These are phyloP conservation scores for Neoitamus cyanurus DNA, from an alignment of 2,888 invertebrate species.

Conservation along the genomic window DNA sequence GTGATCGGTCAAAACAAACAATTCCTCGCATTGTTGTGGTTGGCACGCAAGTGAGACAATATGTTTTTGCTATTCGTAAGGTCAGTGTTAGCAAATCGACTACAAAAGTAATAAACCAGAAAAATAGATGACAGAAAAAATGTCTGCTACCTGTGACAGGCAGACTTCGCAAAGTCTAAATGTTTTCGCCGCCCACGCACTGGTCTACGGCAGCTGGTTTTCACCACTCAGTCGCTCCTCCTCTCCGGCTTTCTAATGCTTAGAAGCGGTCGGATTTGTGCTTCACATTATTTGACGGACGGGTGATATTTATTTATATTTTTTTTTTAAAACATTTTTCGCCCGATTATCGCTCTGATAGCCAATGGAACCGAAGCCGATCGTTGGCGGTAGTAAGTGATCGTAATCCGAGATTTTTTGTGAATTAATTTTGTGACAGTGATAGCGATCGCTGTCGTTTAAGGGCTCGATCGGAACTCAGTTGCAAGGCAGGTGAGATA, in stretches of 20 bases:
- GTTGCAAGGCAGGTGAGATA: neutral
- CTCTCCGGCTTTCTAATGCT: neutral
- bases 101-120: neutral
- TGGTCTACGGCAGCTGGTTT: neutral
- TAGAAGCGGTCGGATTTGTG: neutral
- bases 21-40: neutral
- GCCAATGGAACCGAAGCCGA: neutral
- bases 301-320: neutral
- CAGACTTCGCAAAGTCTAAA: neutral
- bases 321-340: neutral
- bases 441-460: neutral
- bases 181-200: neutral
- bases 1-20: neutral
- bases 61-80: neutral
- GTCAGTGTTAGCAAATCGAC: neutral
- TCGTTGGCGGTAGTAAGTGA: neutral
- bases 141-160: neutral
- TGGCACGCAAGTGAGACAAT: neutral
- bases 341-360: neutral
- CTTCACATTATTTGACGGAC: neutral
- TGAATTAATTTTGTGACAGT: constrained; percentile 2
- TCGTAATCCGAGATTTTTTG: constrained; percentile 18
- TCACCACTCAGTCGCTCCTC: neutral
- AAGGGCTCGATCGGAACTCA: neutral
- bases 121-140: neutral